Base-by-base conservation (phyloP, 2,888 invertebrate genomes). In the Ormyrus pomaceus region DNA sequence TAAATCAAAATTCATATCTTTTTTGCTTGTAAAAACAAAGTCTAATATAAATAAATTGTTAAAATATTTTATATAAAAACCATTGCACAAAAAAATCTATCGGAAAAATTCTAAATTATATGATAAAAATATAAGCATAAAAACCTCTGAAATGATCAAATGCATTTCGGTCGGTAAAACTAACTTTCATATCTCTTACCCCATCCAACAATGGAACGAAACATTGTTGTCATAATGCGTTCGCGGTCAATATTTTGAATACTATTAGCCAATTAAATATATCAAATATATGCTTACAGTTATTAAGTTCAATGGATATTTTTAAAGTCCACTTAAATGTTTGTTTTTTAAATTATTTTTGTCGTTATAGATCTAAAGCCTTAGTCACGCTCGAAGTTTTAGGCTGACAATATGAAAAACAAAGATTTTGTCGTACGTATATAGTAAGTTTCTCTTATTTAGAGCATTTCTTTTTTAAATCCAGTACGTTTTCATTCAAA, bases 381-480 rank as follows among this genome's bases (percentile, higher is more conserved):
- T 34, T 34, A 34, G 34, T 34, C 34, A 34, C 2, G 4, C 34
- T 34, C 34, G 34, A 34, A 34, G 34, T 4, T 34, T 34, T 34
- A 34, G 34, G 4, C 34, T 34, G 34, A 34, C 34, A 34, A 34
- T 34, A 34, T 34, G 2, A 34, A 34, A 4, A 34, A 34, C 34
- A 34, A 34, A 34, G 34, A 34, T 34, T 34, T 34, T 34, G 34
- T 34, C 34, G 34, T 34, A 56, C n/a, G 53, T 7, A 4, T n/a
- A 10, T 58, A 10, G 8, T 58, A 55, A 58, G 58, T 56, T 48
- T 46, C 11, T 56, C 34, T 62, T 19, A 59, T 45, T 68, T 11
- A 62, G 13, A 48, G n/a, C 55, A 68, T 68, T 76, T 64, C 64
- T 64, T 64, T 46, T 46, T 11, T 56, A 59, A 70, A 19, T 55